Evolutionary conservation across 2,797 vertebrate genomes (phyloP).

Genomic region (Taenioides sp.): DNA sequence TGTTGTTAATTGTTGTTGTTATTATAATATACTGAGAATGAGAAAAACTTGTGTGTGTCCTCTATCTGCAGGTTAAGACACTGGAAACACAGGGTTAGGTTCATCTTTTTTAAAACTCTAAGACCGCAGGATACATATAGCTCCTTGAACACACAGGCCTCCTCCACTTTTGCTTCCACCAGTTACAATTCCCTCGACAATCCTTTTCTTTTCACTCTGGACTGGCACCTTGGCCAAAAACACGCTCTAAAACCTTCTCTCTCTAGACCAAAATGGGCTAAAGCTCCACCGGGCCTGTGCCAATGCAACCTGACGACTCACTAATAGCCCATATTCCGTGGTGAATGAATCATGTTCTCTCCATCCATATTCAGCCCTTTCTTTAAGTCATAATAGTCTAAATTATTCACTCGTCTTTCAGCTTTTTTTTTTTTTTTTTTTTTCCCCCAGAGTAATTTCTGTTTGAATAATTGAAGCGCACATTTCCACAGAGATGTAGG

Average conservation of each 20-base stretch:
- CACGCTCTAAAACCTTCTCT: slow-evolving; percentile 28
- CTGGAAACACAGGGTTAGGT: too few relatives aligned
- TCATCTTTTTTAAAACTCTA: too few relatives aligned
- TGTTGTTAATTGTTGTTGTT: too few relatives aligned
- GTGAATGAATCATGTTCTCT: slow-evolving; percentile 77
- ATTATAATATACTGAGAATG: too few relatives aligned
- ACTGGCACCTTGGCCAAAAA: slow-evolving; percentile 36
- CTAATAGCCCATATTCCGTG: slow-evolving; percentile 71
- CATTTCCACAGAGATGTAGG: slow-evolving; percentile 51
- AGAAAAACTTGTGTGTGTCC: too few relatives aligned
- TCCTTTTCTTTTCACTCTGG: slow-evolving; percentile 2
- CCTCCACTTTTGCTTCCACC: too few relatives aligned
- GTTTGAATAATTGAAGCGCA: slow-evolving; percentile 80
- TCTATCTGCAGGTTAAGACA: too few relatives aligned
- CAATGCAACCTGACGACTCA: slow-evolving; percentile 53
- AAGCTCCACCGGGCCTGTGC: slow-evolving; percentile 32
- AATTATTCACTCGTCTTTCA: slow-evolving; percentile 79
- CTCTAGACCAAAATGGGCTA: slow-evolving; percentile 29
- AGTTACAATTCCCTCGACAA: background rate
- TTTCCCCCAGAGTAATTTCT: slow-evolving; percentile 69
- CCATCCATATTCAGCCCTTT: slow-evolving; percentile 58
- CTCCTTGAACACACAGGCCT: too few relatives aligned
- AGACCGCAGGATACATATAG: too few relatives aligned
- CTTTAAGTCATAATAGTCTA: slow-evolving; percentile 81
- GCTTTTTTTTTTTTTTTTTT: slow-evolving; percentile 21